These are phyloP conservation scores for Sclerodermus sp. DNA, from an alignment of 2,888 invertebrate species.

Conservation along the genomic window DNA sequence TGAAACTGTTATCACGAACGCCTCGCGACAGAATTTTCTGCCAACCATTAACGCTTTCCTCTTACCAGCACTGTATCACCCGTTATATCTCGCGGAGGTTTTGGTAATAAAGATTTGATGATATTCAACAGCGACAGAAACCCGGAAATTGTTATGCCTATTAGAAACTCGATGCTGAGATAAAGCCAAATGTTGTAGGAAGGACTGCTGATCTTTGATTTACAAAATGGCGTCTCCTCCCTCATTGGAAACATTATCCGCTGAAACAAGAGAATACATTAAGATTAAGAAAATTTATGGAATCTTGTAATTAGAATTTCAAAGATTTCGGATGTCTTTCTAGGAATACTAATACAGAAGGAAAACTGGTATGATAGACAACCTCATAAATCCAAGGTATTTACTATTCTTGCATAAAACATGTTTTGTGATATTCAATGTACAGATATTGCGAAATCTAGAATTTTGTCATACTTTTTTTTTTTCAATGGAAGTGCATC, in stretches of 20 bases:
- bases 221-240: slow-evolving; percentile 26
- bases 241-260: slow-evolving; percentile 35
- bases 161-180: slow-evolving; percentile 41
- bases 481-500: background rate
- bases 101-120: slow-evolving; percentile 45
- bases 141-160: slow-evolving; percentile 35
- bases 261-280: slow-evolving; percentile 18
- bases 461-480: background rate
- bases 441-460: too few relatives aligned
- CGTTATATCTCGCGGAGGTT: slow-evolving; percentile 47
- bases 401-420: too few relatives aligned
- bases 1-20: too few relatives aligned
- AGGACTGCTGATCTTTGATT: slow-evolving; percentile 27
- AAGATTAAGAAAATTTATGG: too few relatives aligned
- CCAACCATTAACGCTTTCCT: too few relatives aligned
- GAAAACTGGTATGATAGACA: too few relatives aligned
- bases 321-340: too few relatives aligned
- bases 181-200: slow-evolving; percentile 42
- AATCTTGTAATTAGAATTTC: too few relatives aligned
- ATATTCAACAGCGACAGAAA: slow-evolving; percentile 32
- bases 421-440: too few relatives aligned
- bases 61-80: slow-evolving; percentile 49
- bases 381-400: too few relatives aligned
- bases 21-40: too few relatives aligned
- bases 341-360: too few relatives aligned